These are phyloP conservation scores for Stenolophus ochropezus DNA, from an alignment of 2,888 invertebrate species.

Conservation along the genomic window DNA sequence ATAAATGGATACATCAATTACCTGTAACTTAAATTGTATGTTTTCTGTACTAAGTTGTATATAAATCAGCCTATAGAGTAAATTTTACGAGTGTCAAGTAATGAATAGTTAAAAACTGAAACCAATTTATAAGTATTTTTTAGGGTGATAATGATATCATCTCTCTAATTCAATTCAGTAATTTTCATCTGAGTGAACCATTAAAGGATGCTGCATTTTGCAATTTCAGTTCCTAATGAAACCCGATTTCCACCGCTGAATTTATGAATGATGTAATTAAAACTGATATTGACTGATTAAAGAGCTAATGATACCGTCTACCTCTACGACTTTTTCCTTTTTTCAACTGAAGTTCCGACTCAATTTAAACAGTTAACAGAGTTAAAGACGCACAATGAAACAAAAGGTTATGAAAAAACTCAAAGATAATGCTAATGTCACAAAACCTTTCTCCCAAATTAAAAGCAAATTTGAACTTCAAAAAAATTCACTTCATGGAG, in stretches of 20 bases:
- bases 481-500: not conserved
- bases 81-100: too few relatives aligned
- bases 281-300: slow-evolving; percentile 47
- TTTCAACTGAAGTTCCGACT: not conserved
- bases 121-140: too few relatives aligned
- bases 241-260: slow-evolving; percentile 15
- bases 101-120: too few relatives aligned
- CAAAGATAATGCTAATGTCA: not conserved
- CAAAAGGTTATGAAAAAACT: not conserved
- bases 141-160: not conserved
- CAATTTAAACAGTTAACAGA: not conserved
- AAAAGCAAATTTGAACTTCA: slow-evolving; percentile 23
- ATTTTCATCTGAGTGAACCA: not conserved
- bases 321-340: not conserved
- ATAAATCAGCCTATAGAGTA: too few relatives aligned
- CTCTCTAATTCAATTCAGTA: not conserved
- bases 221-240: slow-evolving; percentile 1
- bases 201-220: not conserved
- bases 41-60: too few relatives aligned
- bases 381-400: slow-evolving; percentile 1
- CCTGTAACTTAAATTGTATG: too few relatives aligned
- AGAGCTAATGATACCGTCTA: slow-evolving; percentile 2
- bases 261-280: slow-evolving; percentile 46
- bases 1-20: too few relatives aligned
- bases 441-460: slow-evolving; percentile 23